Base-by-base conservation (phyloP, 2,888 invertebrate species). In the Phortica magna region DNA sequence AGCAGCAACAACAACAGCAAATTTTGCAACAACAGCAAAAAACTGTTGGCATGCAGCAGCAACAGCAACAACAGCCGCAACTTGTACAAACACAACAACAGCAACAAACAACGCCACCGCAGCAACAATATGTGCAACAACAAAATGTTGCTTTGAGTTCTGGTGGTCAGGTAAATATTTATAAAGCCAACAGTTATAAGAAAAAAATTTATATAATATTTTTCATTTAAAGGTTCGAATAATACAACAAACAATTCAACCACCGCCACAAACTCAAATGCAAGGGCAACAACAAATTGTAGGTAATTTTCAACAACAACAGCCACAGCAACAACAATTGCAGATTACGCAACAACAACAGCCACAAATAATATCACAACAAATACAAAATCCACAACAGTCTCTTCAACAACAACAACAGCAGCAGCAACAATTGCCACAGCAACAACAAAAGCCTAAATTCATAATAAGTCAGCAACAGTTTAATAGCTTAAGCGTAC, bases 401-500 rank as follows among this genome's bases (percentile, higher is more conserved):
- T 83, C 82, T 53, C 84, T 78, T 78, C 89, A 82, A 57, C 87
- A 78, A 77, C 89, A 83, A 53, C 78, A 78, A 65, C 77, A 80
- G 68, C 82, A 59, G 76, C 81, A 81, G 71, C 84, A 78, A 31
- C 87, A 88, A 79, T 80, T 84, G 77, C 81, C 82, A 57, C 82
- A 86, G 79, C 84, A 83, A 43, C 85, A 83, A 68, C 79, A 78
- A 10, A 90, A 91, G 74, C 84, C 83, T 79, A 90, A 92, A 84
- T 90, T 92, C 81, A 90, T 94, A 55, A 93, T 94, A 89, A 94
- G 93, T 73, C 94, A 94, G 64, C 94, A 94, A 81, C 94, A 94
- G 81, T 93, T 94, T 81, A 94, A 94, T 88, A 94, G 94, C 82
- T 93, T 94, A 67, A 94, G 94, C 22, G 93, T 93, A 64, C 95